Conservation (phyloP, 2,797 vertebrate genomes). For the Spea hammondii region DNA sequence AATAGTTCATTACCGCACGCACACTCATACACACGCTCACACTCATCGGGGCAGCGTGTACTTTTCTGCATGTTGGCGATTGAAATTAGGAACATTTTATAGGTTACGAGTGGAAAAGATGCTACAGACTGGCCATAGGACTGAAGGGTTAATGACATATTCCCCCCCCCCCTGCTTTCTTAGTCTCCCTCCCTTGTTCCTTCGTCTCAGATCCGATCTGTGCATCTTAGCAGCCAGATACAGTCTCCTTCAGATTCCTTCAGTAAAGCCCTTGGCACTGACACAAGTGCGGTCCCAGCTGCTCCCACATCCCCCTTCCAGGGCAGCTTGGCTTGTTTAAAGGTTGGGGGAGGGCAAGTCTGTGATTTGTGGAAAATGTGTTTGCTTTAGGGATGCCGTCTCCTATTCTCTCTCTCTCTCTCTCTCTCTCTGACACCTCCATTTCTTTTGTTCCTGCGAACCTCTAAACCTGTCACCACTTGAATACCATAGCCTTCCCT, state of each 20-base stretch:
- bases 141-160: constrained; percentile 13
- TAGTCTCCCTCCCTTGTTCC: background rate
- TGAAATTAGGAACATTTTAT: too few species aligned
- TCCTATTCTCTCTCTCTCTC: background rate
- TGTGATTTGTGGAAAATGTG: constrained; percentile 41
- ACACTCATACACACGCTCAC: background rate
- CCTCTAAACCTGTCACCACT: background rate
- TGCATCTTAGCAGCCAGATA: constrained; percentile 62
- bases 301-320: constrained; percentile 92
- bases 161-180: background rate
- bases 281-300: constrained; percentile 94
- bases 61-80: too few species aligned
- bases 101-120: too few species aligned
- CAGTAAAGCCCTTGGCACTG: constrained; percentile 95
- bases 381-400: background rate
- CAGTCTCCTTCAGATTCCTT: constrained; percentile 96
- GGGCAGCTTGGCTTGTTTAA: constrained; percentile 71
- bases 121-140: too few species aligned
- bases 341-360: constrained; percentile 38
- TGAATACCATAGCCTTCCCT: background rate
- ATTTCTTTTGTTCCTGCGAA: background rate
- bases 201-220: constrained; percentile 61
- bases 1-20: background rate
- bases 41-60: background rate
- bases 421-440: background rate